Base-by-base conservation (phyloP, 1,140 invertebrate species). In the Oryctes rhinoceros region DNA sequence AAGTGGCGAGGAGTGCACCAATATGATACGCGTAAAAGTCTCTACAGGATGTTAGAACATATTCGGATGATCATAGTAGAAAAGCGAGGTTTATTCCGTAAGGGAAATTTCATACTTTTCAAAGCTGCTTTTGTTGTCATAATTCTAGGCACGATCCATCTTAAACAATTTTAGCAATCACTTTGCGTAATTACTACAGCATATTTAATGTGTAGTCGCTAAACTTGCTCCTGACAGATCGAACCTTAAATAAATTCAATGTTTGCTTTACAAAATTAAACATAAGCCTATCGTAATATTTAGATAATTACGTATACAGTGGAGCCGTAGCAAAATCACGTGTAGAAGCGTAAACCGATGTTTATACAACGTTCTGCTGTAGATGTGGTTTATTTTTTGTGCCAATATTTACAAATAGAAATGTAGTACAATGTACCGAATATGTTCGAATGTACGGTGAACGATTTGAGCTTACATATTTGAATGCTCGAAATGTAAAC, bases 221-320 rank as follows among this genome's bases (percentile, higher is more conserved):
- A 18, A 59, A n/a, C 15, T 59, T 59, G 53, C 18, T 59, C n/a
- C 53, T n/a, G n/a, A 18, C 53, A 15, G 53, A 59, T 59, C 18
- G n/a, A 18, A 59, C 53, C 53, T 59, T 18, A 59, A 59, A 13
- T 59, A 59, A 59, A 59, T 18, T 18, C 53, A 59, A 59, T 59
- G 53, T 59, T 59, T 18, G 53, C 15, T 59, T 59, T 59, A 59
- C 15, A 59, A 59, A 59, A 18, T 59, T 59, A 59, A 59, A 59
- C 53, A 59, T 59, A 59, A 59, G 53, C 53, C 53, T 59, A 59
- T 59, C 53, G 53, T 59, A 59, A 59, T 59, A 59, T 59, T 59
- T 59, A 59, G 53, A 59, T 59, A 59, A 59, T 59, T 59, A 59
- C 53, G 53, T 59, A 59, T 59, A 59, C 18, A 18, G 53, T 15